Conservation (phyloP, 2,888 invertebrate genomes). For the Chaetoderma sp. region DNA sequence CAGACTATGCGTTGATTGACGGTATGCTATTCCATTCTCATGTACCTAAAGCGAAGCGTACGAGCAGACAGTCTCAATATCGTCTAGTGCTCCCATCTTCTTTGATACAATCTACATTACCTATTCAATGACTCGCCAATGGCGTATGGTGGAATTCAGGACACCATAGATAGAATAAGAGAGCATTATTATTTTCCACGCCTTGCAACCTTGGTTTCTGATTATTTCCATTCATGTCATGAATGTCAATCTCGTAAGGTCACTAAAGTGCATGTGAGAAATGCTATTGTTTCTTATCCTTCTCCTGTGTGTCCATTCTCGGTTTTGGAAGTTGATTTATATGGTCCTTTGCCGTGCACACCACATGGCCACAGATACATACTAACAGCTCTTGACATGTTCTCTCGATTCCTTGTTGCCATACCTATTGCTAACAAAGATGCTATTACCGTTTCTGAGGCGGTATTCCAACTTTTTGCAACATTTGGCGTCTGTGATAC, state of each 20-base stretch:
- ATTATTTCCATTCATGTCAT: constrained; percentile 12
- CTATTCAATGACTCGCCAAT: constrained; percentile 7
- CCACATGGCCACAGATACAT: neutral
- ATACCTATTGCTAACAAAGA: neutral
- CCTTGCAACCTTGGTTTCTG: neutral
- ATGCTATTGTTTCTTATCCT: neutral
- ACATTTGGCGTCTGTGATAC: neutral
- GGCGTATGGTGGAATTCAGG: constrained; percentile 11
- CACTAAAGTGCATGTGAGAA: too few relatives aligned
- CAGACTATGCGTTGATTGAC: constrained; percentile 3
- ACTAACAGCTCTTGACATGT: neutral
- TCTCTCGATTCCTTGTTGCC: neutral
- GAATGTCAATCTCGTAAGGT: too few relatives aligned
- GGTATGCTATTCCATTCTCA: constrained; percentile 7
- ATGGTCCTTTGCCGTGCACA: neutral
- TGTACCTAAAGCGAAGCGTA: constrained; percentile 14
- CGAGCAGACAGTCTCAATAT: constrained; percentile 1
- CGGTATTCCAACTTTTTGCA: neutral
- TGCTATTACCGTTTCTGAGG: neutral
- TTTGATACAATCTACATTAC: neutral
- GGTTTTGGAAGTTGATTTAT: neutral
- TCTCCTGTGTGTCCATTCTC: neutral
- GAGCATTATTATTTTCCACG: constrained; percentile 5
- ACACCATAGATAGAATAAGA: constrained; percentile 12
- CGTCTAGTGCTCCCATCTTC: constrained; percentile 10